Evolutionary conservation across 2,888 invertebrate species (phyloP).

Genomic region (Candidula unifasciata): DNA sequence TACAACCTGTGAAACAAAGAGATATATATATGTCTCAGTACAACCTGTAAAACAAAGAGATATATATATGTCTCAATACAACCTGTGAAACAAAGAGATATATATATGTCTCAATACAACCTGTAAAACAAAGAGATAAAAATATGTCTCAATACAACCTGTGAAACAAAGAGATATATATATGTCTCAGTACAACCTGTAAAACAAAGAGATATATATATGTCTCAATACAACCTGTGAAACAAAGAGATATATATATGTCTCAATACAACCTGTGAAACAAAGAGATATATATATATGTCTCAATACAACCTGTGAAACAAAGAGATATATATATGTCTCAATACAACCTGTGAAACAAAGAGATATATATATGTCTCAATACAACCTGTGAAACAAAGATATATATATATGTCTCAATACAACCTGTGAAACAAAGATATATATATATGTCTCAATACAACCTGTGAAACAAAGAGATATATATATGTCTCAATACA

Average conservation of each 20-base stretch:
- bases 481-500: slow-evolving; percentile 55
- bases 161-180: slow-evolving; percentile 45
- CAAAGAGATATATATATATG: slow-evolving; percentile 22
- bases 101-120: slow-evolving; percentile 58
- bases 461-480: slow-evolving; percentile 57
- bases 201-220: slow-evolving; percentile 45
- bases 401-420: slow-evolving; percentile 53
- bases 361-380: slow-evolving; percentile 43
- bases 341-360: slow-evolving; percentile 60
- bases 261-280: slow-evolving; percentile 61
- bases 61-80: slow-evolving; percentile 55
- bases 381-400: slow-evolving; percentile 60
- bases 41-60: slow-evolving; percentile 58
- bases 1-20: slow-evolving; percentile 58
- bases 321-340: slow-evolving; percentile 22
- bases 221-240: slow-evolving; percentile 62
- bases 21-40: slow-evolving; percentile 52
- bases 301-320: slow-evolving; percentile 61
- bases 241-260: slow-evolving; percentile 35
- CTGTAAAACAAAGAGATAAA: slow-evolving; percentile 56
- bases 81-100: slow-evolving; percentile 57
- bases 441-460: slow-evolving; percentile 53
- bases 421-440: slow-evolving; percentile 58
- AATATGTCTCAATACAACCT: slow-evolving; percentile 63
- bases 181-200: slow-evolving; percentile 63